Evolutionary conservation across 2,888 invertebrate species (phyloP).

Genomic region (Drosophila dives): DNA sequence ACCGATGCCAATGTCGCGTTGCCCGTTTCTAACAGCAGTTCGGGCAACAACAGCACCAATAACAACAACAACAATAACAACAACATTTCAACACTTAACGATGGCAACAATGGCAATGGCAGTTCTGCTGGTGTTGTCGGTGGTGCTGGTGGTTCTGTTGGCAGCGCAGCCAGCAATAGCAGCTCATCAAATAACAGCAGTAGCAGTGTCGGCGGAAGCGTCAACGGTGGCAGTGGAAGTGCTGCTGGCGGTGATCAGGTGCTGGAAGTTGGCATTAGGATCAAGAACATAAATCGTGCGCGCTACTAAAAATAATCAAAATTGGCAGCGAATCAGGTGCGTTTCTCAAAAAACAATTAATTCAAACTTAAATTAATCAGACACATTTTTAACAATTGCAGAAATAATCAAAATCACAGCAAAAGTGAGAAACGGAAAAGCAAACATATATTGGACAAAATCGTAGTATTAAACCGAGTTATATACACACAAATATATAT

Average conservation of each 20-base stretch:
- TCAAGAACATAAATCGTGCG: slow-evolving; percentile 83
- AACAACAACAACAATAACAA: slow-evolving; percentile 64
- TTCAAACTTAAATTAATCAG: no score
- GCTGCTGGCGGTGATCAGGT: slow-evolving; percentile 76
- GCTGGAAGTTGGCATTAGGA: slow-evolving; percentile 84
- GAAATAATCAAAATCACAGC: slow-evolving; percentile 13
- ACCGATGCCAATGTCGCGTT: slow-evolving; percentile 45
- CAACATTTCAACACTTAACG: slow-evolving; percentile 68
- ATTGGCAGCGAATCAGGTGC: slow-evolving; percentile 14
- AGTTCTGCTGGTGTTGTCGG: slow-evolving; percentile 20
- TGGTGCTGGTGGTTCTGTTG: background rate
- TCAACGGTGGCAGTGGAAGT: background rate
- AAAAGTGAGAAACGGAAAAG: background rate
- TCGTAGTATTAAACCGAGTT: slow-evolving; percentile 43
- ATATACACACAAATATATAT: slow-evolving; percentile 6
- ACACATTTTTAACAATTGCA: slow-evolving; percentile 14
- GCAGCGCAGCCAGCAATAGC: no score
- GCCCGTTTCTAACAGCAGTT: slow-evolving; percentile 31
- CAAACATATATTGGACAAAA: slow-evolving; percentile 12
- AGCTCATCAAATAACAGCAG: no score
- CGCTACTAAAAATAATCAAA: slow-evolving; percentile 65
- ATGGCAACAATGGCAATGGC: slow-evolving; percentile 68
- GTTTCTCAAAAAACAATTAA: background rate
- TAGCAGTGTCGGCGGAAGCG: no score
- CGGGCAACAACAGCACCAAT: slow-evolving; percentile 45